These are phyloP conservation scores for Platerodrilus igneus DNA, from an alignment of 2,888 invertebrate species.

Conservation along the genomic window DNA sequence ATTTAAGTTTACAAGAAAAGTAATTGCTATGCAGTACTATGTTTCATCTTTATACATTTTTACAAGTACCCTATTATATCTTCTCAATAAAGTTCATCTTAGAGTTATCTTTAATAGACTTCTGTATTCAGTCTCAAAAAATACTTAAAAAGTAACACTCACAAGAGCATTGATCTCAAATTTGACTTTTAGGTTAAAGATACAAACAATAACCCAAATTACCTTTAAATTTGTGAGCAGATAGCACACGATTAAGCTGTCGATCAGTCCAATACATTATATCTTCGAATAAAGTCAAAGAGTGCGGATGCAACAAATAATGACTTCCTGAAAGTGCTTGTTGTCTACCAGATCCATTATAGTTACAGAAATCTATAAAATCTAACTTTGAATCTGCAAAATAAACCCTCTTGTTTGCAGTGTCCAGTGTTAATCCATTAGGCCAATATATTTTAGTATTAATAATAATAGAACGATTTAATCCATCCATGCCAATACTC, in stretches of 20 bases:
- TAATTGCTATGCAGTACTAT: too few relatives aligned
- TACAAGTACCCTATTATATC: too few relatives aligned
- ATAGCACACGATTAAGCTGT: constrained; percentile 83
- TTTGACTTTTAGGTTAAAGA: neutral
- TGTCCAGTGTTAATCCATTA: constrained; percentile 93
- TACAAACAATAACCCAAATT: too few relatives aligned
- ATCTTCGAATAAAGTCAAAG: constrained; percentile 91
- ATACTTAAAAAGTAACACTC: neutral
- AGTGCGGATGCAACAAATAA: constrained; percentile 93
- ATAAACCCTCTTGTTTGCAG: constrained; percentile 87
- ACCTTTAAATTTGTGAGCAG: constrained; percentile 82
- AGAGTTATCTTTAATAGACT: neutral
- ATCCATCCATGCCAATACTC: constrained; percentile 93
- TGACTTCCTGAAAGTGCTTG: constrained; percentile 86
- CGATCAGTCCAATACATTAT: constrained; percentile 95
- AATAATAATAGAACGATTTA: constrained; percentile 76
- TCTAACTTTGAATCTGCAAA: constrained; percentile 97
- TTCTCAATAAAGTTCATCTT: too few relatives aligned
- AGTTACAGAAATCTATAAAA: constrained; percentile 96
- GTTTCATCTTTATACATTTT: too few relatives aligned
- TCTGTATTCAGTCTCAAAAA: neutral
- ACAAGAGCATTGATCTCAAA: neutral
- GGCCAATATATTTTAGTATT: constrained; percentile 98
- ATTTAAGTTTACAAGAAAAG: too few relatives aligned
- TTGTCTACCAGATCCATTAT: constrained; percentile 86